Evolutionary conservation across 2,797 vertebrate species (phyloP).

Genomic region (Melanogrammus aeglefinus): DNA sequence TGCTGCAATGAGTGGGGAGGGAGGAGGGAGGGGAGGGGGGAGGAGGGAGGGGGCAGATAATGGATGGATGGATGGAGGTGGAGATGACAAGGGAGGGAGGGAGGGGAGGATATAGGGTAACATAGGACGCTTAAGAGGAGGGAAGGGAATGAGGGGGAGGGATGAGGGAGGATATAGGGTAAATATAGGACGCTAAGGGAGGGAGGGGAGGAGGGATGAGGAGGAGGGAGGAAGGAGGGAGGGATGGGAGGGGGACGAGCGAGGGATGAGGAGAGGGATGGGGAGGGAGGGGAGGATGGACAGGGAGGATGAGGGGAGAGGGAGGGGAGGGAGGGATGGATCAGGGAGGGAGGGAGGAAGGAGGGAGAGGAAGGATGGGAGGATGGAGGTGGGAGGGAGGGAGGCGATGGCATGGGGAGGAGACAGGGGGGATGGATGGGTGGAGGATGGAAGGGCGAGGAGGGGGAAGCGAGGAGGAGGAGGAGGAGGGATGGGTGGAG

Average conservation of each 20-base stretch:
- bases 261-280: no score
- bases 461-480: background rate
- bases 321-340: background rate
- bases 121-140: no score
- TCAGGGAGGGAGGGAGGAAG: no score
- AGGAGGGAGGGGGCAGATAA: conserved; percentile 21
- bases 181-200: no score
- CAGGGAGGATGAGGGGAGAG: background rate
- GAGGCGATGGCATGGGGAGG: no score
- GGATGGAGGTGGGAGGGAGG: no score
- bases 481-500: background rate
- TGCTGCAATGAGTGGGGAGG: conserved; percentile 57
- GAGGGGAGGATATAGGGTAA: background rate
- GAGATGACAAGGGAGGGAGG: background rate
- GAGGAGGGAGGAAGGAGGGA: background rate
- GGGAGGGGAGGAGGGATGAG: no score
- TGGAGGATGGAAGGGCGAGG: background rate
- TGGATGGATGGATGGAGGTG: background rate
- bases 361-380: background rate
- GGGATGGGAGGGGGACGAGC: background rate
- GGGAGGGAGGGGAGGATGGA: no score
- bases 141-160: background rate
- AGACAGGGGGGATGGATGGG: background rate
- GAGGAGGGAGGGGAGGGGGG: background rate
- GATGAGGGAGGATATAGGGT: background rate